Evolutionary conservation across 2,797 vertebrate species (phyloP).

Genomic region (Tokudaia muenninki): DNA sequence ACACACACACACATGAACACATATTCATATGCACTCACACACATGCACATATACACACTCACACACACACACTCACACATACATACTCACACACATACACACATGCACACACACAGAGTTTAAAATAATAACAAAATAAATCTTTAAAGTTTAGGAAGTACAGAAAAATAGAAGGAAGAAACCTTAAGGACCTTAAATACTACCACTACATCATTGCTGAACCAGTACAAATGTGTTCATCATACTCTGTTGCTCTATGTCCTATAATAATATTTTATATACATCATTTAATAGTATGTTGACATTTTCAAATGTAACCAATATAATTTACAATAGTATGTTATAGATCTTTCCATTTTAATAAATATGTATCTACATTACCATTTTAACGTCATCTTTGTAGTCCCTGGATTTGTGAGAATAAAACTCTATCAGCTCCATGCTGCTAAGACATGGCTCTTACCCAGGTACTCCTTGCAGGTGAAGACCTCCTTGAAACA

Average conservation of each 20-base stretch:
- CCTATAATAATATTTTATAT: constrained; percentile 1
- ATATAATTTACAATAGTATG: background rate
- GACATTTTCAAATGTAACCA: background rate
- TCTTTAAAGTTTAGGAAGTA: constrained; percentile 12
- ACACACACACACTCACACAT: too few relatives aligned
- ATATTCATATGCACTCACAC: background rate
- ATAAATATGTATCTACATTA: background rate
- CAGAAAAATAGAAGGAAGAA: constrained; percentile 11
- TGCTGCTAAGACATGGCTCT: constrained; percentile 67
- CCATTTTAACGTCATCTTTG: background rate
- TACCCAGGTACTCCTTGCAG: constrained; percentile 86
- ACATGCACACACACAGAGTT: background rate
- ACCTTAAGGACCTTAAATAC: background rate
- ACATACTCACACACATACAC: fast-evolving
- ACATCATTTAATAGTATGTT: background rate
- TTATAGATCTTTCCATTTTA: constrained; percentile 1
- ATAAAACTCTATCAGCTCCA: background rate
- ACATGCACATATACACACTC: too few relatives aligned
- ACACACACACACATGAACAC: background rate
- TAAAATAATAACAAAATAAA: background rate
- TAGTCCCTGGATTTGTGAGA: background rate
- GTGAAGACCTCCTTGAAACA: too few relatives aligned
- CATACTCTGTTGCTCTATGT: background rate
- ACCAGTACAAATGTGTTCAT: background rate
- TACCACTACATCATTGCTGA: background rate